These are phyloP conservation scores for Champsocephalus esox DNA, from an alignment of 2,797 vertebrate genomes.

Conservation along the genomic window DNA sequence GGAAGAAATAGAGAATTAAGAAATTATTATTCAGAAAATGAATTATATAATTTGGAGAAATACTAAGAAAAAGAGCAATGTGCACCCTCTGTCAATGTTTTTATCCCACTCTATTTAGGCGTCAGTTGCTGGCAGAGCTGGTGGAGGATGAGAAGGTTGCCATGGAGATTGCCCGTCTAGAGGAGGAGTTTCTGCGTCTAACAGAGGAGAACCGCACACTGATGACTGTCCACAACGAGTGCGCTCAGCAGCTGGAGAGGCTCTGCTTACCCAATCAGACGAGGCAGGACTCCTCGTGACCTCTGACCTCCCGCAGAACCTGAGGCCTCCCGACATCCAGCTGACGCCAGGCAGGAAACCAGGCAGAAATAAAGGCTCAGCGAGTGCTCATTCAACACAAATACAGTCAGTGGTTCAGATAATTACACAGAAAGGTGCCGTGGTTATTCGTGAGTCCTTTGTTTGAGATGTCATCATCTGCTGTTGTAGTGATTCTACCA, in stretches of 20 bases:
- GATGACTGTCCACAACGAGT: constrained; percentile 90
- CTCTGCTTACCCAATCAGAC: constrained; percentile 90
- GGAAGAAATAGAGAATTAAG: background rate
- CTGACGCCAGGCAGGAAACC: constrained; percentile 42
- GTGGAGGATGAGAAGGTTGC: constrained; percentile 93
- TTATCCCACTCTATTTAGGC: constrained; percentile 78
- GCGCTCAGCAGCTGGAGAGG: constrained; percentile 92
- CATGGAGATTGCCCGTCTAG: constrained; percentile 89
- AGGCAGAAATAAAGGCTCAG: constrained; percentile 41
- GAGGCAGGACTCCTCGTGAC: constrained; percentile 93
- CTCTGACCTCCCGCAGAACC: constrained; percentile 65
- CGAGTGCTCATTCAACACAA: constrained; percentile 20
- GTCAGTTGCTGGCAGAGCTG: constrained; percentile 92
- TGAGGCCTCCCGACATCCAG: constrained; percentile 54
- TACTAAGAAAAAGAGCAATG: background rate
- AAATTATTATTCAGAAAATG: background rate
- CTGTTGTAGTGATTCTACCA: constrained; percentile 40
- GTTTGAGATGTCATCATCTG: constrained; percentile 50
- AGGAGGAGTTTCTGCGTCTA: constrained; percentile 92
- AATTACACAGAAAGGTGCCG: constrained; percentile 48
- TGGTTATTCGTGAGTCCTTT: constrained; percentile 60
- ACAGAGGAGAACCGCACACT: constrained; percentile 93
- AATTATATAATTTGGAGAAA: background rate
- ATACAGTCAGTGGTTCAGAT: constrained; percentile 63
- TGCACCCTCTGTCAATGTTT: background rate